phyloP scores from a whole-genome alignment of 2,888 invertebrate genomes.

The Netelia fuscicornis region DNA sequence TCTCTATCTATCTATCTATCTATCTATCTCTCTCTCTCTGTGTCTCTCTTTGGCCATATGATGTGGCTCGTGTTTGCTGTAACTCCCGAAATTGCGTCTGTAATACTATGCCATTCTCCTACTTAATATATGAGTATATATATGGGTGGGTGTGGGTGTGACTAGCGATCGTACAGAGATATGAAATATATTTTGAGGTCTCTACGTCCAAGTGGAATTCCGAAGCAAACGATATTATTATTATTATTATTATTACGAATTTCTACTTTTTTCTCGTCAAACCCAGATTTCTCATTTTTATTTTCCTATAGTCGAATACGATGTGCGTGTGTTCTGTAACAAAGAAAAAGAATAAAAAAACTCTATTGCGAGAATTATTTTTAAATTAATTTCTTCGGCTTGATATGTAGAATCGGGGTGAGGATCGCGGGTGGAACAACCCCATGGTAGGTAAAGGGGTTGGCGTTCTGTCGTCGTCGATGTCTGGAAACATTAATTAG shows the following conservation, averaged over 20 bases:
- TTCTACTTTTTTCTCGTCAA: conserved; percentile 11
- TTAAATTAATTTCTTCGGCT: conserved; percentile 6
- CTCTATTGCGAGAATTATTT: neutral
- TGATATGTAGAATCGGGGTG: conserved; percentile 22
- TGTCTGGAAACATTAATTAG: conserved; percentile 82
- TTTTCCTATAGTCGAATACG: neutral
- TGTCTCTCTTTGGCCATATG: conserved; percentile 37
- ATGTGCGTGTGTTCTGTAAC: neutral
- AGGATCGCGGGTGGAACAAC: conserved; percentile 24
- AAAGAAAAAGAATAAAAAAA: neutral
- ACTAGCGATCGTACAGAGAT: conserved; percentile 43
- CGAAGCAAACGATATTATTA: conserved; percentile 34
- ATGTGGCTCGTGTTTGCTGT: conserved; percentile 60
- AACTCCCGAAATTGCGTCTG: conserved; percentile 79
- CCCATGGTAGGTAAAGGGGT: conserved; percentile 70
- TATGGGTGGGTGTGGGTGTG: neutral
- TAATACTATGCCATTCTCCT: conserved; percentile 58
- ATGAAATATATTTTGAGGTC: conserved; percentile 49
- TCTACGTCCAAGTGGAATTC: conserved; percentile 55
- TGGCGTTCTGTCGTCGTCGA: conserved; percentile 79
- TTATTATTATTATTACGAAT: conserved; percentile 15
- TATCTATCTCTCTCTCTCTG: neutral
- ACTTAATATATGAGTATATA: conserved; percentile 40
- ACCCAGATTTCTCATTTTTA: conserved; percentile 42
- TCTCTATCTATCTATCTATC: conserved; percentile 54